Evolutionary conservation across 2,888 invertebrate genomes (phyloP).

Genomic region (Hypomecis atomaria): DNA sequence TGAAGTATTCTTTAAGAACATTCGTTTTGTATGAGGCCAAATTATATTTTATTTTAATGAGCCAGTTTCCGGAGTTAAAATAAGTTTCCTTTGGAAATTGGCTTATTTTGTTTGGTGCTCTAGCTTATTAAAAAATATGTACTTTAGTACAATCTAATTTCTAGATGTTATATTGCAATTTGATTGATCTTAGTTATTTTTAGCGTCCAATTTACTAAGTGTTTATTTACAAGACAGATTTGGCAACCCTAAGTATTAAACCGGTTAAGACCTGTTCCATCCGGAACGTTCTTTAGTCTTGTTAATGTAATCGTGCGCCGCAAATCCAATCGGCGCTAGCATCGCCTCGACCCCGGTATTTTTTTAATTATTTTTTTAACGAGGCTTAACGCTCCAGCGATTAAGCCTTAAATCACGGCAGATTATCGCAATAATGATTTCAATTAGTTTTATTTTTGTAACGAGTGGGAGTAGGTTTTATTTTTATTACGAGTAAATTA

Average conservation of each 20-base stretch:
- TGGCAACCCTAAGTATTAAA: conserved; percentile 53
- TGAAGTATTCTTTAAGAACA: too few relatives aligned
- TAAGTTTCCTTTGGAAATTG: too few relatives aligned
- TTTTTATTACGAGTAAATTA: neutral
- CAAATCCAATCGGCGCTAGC: conserved; percentile 64
- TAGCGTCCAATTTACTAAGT: too few relatives aligned
- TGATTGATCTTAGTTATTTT: too few relatives aligned
- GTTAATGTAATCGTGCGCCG: conserved; percentile 74
- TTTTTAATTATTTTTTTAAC: conserved; percentile 40
- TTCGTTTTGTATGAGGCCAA: too few relatives aligned
- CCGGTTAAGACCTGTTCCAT: conserved; percentile 68
- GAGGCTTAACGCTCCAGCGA: conserved; percentile 37
- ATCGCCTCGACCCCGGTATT: conserved; percentile 30
- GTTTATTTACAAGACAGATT: neutral
- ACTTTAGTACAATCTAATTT: too few relatives aligned
- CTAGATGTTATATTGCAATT: too few relatives aligned
- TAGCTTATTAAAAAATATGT: too few relatives aligned
- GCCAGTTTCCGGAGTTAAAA: too few relatives aligned
- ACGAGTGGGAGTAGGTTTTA: conserved; percentile 3
- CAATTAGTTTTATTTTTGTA: conserved; percentile 33
- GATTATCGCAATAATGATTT: conserved; percentile 41
- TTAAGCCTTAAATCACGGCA: conserved; percentile 37
- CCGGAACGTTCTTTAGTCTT: conserved; percentile 72
- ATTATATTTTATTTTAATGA: too few relatives aligned
- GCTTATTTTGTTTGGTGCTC: too few relatives aligned